Evolutionary conservation across 1,140 invertebrate species (phyloP), one percentile per base, ranked within the genome.

Genomic region (Drosophila fuyamai): DNA sequence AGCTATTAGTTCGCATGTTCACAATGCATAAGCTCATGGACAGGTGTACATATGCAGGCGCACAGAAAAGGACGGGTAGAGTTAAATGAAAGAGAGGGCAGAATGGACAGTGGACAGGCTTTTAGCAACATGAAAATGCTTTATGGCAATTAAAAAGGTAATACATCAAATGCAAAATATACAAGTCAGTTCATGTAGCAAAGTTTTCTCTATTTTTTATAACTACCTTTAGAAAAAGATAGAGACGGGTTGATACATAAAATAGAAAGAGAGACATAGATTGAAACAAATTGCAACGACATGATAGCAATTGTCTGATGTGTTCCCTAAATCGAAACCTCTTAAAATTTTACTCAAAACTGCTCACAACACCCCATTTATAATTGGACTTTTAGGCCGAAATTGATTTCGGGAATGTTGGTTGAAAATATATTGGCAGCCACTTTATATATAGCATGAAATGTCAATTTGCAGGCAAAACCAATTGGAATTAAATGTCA

Each of bases 401-500:
- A 75, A 80, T 54, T 61, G 32, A 58, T 46, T 70, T 36, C 10
- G 23, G 8, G 56, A 65, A 65, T 48, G 47, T 44, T 44, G 60
- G n/a, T 5, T 38, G 36, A 13, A 43, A 41, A 48, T 59, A 56
- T 79, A 76, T 76, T 57, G 44, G 43, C 36, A 58, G 57, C 29
- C 14, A 74, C 70, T 80, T 65, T 81, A 48, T 74, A 58, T 71
- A 53, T 54, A 73, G 76, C 74, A 76, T 61, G 70, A 76, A 86
- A 76, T 79, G 79, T 88, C 83, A 86, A 86, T 88, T 88, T 86
- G 79, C 81, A 88, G 83, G 79, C 73, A 89, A 88, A 77, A 62
- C 83, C 83, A 88, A 88, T 86, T 83, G 76, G 83, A 82, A 86
- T 86, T 88, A 83, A 82, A 88, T 73, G 83, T 86, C 83, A 79